These are phyloP conservation scores for Musca vetustissima DNA, from an alignment of 1,140 invertebrate genomes.

Conservation along the genomic window DNA sequence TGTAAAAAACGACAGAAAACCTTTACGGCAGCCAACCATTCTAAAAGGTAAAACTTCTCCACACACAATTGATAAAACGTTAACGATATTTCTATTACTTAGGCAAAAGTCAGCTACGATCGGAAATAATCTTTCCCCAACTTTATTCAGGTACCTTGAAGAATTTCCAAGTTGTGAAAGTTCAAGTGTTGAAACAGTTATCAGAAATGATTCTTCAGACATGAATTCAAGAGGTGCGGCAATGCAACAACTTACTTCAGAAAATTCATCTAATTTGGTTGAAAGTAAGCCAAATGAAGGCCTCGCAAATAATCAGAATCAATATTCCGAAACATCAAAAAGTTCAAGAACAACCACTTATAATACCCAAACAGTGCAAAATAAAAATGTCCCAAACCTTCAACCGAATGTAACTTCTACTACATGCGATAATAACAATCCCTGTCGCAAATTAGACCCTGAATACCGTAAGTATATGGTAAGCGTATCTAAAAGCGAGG, in stretches of 20 bases:
- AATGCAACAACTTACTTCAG: no score
- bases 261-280: neutral
- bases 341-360: neutral
- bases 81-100: no score
- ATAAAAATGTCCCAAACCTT: neutral
- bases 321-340: neutral
- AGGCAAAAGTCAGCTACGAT: no score
- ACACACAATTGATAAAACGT: no score
- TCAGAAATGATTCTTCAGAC: neutral
- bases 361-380: neutral
- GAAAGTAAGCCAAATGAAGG: neutral
- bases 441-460: neutral
- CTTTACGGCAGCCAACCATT: no score
- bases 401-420: neutral
- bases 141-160: conserved; percentile 2
- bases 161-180: conserved; percentile 3
- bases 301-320: neutral
- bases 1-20: no score
- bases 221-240: neutral
- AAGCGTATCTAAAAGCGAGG: neutral
- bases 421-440: neutral
- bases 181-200: neutral
- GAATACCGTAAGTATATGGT: neutral
- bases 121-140: neutral
- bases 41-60: no score